These are phyloP conservation scores for Nyctibius grandis DNA, from an alignment of 2,797 vertebrate species.

Conservation along the genomic window DNA sequence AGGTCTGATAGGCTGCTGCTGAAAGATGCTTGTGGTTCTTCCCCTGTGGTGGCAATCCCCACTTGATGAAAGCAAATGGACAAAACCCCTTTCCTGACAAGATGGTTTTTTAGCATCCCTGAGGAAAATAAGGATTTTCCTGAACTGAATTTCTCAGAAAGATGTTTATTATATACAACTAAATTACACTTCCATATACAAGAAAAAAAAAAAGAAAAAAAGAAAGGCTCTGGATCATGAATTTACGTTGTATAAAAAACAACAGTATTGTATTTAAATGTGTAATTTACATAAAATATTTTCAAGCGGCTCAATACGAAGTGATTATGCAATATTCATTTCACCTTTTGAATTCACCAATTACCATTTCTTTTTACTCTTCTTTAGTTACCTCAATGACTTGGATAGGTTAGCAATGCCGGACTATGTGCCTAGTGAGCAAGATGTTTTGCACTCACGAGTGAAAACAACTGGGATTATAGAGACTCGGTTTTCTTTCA, in stretches of 20 bases:
- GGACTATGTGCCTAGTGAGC: slow-evolving; percentile 71
- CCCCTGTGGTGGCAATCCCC: neutral
- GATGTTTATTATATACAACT: neutral
- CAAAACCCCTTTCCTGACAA: neutral
- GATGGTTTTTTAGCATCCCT: neutral
- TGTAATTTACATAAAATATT: neutral
- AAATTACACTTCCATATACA: neutral
- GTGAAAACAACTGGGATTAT: slow-evolving; percentile 79
- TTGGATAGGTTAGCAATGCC: slow-evolving; percentile 69
- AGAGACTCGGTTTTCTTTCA: slow-evolving; percentile 78
- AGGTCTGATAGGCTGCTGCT: neutral
- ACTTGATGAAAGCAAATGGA: neutral
- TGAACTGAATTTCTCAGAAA: neutral
- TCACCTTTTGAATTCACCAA: neutral
- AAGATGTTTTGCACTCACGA: slow-evolving; percentile 73
- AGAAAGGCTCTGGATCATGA: neutral
- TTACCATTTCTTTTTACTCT: neutral
- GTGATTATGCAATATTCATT: neutral
- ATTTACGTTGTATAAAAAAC: neutral
- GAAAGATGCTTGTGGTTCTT: neutral
- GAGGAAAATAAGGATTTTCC: neutral
- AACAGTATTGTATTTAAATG: neutral
- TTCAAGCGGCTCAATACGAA: neutral
- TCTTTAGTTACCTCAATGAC: slow-evolving; percentile 73
- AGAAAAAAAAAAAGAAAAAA: neutral